A percentile compares a stretch with the other conserved stretches of the same genome.
These are phyloP conservation scores for Propithecus deckenii DNA, from an alignment of 2,797 vertebrate genomes.

Conservation along the genomic window DNA sequence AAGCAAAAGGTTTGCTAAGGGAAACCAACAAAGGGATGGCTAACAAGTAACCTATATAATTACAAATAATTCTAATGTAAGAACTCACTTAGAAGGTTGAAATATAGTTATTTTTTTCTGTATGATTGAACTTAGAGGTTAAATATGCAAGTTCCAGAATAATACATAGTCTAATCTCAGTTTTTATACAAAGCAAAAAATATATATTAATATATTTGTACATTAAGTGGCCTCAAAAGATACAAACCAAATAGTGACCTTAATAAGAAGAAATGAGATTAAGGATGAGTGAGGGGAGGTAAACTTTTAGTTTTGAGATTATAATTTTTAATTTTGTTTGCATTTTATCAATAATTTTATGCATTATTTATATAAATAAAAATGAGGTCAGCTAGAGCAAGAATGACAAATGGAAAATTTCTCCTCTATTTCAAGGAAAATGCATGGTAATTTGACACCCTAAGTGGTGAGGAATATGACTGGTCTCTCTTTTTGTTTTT, in stretches of 20 bases:
- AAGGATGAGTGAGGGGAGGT: neutral
- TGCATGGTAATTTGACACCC: neutral
- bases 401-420: neutral
- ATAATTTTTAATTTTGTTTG: neutral
- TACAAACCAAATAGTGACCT: neutral
- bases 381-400: neutral
- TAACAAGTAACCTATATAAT: neutral
- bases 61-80: constrained; percentile 17
- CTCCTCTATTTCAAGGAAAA: neutral
- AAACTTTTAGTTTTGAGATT: neutral
- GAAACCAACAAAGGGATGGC: neutral
- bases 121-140: neutral
- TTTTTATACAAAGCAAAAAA: neutral
- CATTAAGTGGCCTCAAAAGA: neutral
- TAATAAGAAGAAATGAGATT: neutral
- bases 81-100: neutral
- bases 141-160: neutral
- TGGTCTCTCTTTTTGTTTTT: neutral
- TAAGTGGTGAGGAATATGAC: neutral
- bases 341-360: neutral
- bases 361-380: neutral
- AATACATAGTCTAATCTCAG: neutral
- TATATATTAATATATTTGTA: neutral
- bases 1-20: neutral
- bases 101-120: neutral